phyloP scores from a whole-genome alignment of 2,888 invertebrate species.

The Drosophila neotestacea region DNA sequence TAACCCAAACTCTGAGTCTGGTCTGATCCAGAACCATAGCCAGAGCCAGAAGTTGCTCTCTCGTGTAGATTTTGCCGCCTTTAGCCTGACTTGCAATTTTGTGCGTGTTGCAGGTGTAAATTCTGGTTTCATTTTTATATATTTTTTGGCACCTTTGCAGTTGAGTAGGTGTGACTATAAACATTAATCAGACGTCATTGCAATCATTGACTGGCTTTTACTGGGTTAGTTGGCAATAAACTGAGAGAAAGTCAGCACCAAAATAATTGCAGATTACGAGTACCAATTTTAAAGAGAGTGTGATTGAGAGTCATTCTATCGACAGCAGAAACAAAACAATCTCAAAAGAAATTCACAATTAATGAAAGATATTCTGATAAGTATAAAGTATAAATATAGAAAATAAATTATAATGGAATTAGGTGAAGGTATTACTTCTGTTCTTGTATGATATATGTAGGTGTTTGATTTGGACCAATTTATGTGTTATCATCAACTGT shows the following conservation, averaged over 20 bases:
- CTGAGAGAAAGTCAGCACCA: conserved; percentile 45
- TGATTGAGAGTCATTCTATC: conserved; percentile 47
- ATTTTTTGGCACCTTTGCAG: conserved; percentile 70
- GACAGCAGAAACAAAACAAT: conserved; percentile 25
- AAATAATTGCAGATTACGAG: conserved; percentile 45
- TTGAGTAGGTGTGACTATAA: conserved; percentile 73
- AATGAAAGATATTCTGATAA: conserved; percentile 43
- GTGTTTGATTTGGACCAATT: too few relatives aligned
- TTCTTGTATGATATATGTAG: background rate
- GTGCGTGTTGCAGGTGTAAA: conserved; percentile 73
- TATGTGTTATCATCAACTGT: background rate
- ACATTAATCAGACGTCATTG: conserved; percentile 69
- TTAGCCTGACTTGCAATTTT: conserved; percentile 69
- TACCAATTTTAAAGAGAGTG: conserved; percentile 39
- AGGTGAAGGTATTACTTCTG: too few relatives aligned
- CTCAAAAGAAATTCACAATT: conserved; percentile 29
- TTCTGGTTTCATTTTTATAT: conserved; percentile 26
- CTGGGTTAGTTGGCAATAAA: conserved; percentile 60
- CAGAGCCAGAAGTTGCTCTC: background rate
- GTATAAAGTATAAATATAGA: conserved; percentile 4
- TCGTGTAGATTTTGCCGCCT: conserved; percentile 28
- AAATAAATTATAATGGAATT: background rate
- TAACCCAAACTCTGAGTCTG: conserved; percentile 9
- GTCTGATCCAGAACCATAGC: background rate
- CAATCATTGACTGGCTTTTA: conserved; percentile 39